Conservation (phyloP, 2,888 invertebrate species). For the Melanostoma mellinum region DNA sequence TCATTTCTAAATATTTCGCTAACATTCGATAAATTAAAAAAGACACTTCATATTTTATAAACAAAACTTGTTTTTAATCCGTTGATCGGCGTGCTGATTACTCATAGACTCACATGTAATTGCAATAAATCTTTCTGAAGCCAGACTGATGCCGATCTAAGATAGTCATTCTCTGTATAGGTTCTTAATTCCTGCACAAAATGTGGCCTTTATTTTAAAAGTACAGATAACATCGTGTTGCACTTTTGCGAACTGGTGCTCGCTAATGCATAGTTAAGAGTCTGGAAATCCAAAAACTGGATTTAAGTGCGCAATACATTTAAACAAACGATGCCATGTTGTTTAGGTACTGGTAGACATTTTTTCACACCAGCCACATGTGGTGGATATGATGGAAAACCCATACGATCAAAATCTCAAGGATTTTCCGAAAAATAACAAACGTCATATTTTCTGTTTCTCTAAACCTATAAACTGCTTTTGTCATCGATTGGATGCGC, state of each 20-base stretch:
- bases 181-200: conserved; percentile 27
- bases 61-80: conserved; percentile 30
- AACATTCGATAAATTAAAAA: background rate
- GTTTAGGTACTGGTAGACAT: background rate
- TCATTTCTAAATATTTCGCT: background rate
- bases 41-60: background rate
- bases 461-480: conserved; percentile 10
- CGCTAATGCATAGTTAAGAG: conserved; percentile 44
- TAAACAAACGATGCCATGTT: conserved; percentile 19
- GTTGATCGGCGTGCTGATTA: conserved; percentile 26
- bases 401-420: conserved; percentile 2
- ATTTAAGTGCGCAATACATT: conserved; percentile 55
- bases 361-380: conserved; percentile 3
- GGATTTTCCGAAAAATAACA: conserved; percentile 5
- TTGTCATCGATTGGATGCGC: conserved; percentile 23
- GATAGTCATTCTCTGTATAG: conserved; percentile 4
- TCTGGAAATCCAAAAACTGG: conserved; percentile 60
- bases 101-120: conserved; percentile 3
- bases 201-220: conserved; percentile 30
- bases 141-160: conserved; percentile 31
- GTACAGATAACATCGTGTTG: conserved; percentile 20
- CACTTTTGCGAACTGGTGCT: conserved; percentile 14
- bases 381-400: conserved; percentile 14
- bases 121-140: conserved; percentile 57
- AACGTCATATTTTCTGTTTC: conserved; percentile 12